Conservation (phyloP, 2,113 vertebrate genomes). For the Trematocara variabile region DNA sequence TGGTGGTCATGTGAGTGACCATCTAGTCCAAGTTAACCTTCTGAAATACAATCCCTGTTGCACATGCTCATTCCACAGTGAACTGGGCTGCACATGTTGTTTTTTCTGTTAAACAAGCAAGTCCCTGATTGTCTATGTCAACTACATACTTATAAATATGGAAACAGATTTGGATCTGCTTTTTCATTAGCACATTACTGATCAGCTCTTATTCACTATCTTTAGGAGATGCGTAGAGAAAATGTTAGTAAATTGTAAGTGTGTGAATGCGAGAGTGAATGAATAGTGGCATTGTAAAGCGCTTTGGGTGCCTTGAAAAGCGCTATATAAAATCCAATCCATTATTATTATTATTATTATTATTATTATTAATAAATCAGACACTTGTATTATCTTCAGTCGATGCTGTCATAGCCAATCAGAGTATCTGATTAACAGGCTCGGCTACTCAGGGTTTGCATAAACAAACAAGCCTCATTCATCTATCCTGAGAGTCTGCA, state of each 20-base stretch:
- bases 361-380: neutral
- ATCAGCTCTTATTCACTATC: neutral
- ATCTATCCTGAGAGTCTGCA: neutral
- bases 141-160: neutral
- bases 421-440: neutral
- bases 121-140: neutral
- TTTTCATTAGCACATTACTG: neutral
- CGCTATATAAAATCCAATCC: too few species aligned
- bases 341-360: too few species aligned
- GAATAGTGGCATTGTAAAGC: too few species aligned
- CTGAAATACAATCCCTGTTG: neutral
- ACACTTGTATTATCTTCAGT: neutral
- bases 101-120: neutral
- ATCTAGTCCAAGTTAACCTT: neutral
- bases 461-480: neutral
- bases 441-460: neutral
- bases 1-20: neutral
- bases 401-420: neutral
- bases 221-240: neutral
- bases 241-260: neutral
- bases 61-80: neutral
- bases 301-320: too few species aligned
- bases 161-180: neutral
- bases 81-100: neutral
- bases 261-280: too few species aligned